Base-by-base conservation (phyloP, 2,888 invertebrate species). In the Drosophila buzzatii region DNA sequence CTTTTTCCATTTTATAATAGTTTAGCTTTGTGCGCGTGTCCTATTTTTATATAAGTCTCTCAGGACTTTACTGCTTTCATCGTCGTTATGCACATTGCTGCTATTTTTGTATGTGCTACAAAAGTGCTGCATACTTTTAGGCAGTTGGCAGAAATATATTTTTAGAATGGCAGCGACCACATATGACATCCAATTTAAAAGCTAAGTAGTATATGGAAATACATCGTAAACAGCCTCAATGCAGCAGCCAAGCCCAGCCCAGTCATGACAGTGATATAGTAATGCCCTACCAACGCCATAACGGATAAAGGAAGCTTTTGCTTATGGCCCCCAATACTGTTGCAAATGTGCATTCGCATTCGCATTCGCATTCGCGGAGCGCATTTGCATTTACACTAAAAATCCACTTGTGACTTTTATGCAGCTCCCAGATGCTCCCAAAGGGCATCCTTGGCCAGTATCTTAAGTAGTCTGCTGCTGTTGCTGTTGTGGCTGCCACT, bases 331-430 rank as follows among this genome's bases (percentile, higher is more conserved):
- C 52, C 10, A 18, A 12, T 37, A 65, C 76, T 76, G 57, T 61
- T 59, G 67, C 80, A 76, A 55, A 66, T 59, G 49, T 47, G 58
- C 45, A 65, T 66, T 75, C 51, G 58, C 45, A 65, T 66, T 75
- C 51, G 56, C 45, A 64, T 66, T 75, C 47, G 56, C 51, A 64
- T 70, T 75, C 55, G 52, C 39, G 52, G 64, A 64, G 70, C 64
- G 61, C 52, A 62, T 68, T 73, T 81, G 58, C 64, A 76, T 72
- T 69, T 20, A n/a, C 37, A 53, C 70, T 68, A 64, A 44, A 81
- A 89, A 90, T 88, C 90, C 85, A 85, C 86, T 85, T 79, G 72
- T 70, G 88, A 76, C 71, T 85, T 63, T 63, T 69, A 69, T 66
- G 70, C 42, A 8, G 16, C 2, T 44, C 6, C 6, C 56, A 18